A percentile compares a stretch with the other conserved stretches of the same genome.
These are phyloP conservation scores for Pollenia griseotomentosa DNA, from an alignment of 2,888 invertebrate species.

Conservation along the genomic window DNA sequence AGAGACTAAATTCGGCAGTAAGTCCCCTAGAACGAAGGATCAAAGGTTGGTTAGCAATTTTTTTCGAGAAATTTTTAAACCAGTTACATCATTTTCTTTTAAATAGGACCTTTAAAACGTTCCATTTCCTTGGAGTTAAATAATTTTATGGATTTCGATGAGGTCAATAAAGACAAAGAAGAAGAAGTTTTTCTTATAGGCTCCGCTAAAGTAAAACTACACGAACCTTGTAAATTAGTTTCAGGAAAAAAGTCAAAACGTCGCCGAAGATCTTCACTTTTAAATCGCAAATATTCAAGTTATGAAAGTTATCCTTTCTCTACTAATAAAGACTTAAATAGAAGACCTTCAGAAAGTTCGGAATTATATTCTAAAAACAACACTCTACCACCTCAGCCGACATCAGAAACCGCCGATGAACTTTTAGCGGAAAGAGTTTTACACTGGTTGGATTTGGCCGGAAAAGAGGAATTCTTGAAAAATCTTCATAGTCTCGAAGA, in stretches of 20 bases:
- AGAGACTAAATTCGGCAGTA: conserved; percentile 40
- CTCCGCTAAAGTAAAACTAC: conserved; percentile 74
- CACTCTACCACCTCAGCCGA: conserved; percentile 76
- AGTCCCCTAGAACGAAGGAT: conserved; percentile 12
- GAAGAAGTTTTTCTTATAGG: conserved; percentile 72
- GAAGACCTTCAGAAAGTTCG: conserved; percentile 74
- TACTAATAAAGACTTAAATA: conserved; percentile 43
- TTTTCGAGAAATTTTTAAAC: neutral
- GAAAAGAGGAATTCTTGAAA: conserved; percentile 83
- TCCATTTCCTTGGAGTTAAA: conserved; percentile 66
- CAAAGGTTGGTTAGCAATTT: conserved; percentile 38
- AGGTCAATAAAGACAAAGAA: neutral
- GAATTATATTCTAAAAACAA: conserved; percentile 78
- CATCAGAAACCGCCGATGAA: conserved; percentile 80
- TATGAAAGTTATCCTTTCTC: conserved; percentile 57
- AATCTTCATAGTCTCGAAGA: conserved; percentile 54
- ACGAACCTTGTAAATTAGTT: conserved; percentile 41
- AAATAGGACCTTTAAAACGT: conserved; percentile 62
- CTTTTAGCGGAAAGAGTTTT: conserved; percentile 89
- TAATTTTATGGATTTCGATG: conserved; percentile 50
- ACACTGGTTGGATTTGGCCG: conserved; percentile 92
- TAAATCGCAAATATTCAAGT: conserved; percentile 46
- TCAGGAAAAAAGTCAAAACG: conserved; percentile 20
- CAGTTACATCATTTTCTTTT: neutral
- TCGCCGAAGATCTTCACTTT: conserved; percentile 35